Conservation (phyloP, 2,888 invertebrate genomes). For the Andrena flavipes region DNA sequence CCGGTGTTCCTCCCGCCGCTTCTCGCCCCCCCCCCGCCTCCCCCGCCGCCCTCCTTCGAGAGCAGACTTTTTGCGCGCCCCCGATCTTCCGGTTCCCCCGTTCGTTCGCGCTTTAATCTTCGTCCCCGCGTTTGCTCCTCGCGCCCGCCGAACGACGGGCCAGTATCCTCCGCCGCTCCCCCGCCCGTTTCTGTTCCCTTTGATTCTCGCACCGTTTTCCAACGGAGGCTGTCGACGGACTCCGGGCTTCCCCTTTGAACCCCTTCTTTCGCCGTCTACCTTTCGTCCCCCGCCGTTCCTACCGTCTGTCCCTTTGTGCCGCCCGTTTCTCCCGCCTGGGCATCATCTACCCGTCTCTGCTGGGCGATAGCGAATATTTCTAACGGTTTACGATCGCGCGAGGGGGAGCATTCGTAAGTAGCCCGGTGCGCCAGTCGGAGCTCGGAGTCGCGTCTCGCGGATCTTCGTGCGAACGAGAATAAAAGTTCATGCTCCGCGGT, state of each 20-base stretch:
- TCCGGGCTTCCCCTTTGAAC: background rate
- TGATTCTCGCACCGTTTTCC: slow-evolving; percentile 27
- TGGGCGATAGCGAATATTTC: background rate
- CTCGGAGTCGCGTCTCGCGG: background rate
- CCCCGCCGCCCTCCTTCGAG: background rate
- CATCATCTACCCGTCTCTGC: background rate
- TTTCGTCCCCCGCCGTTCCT: background rate
- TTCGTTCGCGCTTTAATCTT: slow-evolving; percentile 20
- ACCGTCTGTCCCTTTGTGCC: background rate
- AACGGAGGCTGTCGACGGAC: slow-evolving; percentile 23
- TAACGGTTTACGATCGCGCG: background rate
- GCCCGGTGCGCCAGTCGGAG: background rate
- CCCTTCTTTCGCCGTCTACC: background rate
- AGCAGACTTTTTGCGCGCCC: slow-evolving; percentile 1
- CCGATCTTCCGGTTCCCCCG: slow-evolving; percentile 14
- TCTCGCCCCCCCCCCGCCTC: background rate
- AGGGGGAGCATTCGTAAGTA: too few species aligned
- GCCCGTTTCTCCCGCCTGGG: background rate
- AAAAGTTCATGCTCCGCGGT: background rate
- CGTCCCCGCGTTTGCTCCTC: slow-evolving; percentile 5
- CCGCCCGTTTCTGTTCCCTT: slow-evolving; percentile 3
- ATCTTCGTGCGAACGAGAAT: background rate
- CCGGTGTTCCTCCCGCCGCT: slow-evolving; percentile 8
- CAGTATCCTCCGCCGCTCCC: background rate
- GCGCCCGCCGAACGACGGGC: background rate